Base-by-base conservation (phyloP, 2,888 invertebrate species). In the Tiliacea citrago region DNA sequence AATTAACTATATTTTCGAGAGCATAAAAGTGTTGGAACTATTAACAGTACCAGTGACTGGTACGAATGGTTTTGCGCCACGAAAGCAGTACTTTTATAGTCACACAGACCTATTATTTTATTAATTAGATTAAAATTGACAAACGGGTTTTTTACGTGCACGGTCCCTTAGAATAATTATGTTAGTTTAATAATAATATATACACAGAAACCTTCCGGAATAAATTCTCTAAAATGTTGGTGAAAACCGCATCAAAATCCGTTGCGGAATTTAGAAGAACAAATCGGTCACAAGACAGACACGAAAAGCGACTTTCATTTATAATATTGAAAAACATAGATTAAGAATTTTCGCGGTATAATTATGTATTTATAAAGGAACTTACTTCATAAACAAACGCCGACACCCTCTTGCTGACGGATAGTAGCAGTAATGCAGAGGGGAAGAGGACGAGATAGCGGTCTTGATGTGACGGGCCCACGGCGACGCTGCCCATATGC, bases 361-460 rank as follows among this genome's bases (percentile, higher is more conserved):
- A n/a, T n/a, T n/a, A 29, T 29, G 29, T 29, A 10, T 24, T 75
- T 3, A 42, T 3, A 39, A 66, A 45, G 0, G 0, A 42, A 84
- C 84, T 92, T 94, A 99, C 99, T 97, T 99, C 99, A 94, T 99
- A 99, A 85, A 99, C 98, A 95, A 99, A 99, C 72, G 99, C 99
- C 91, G 99, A 99, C 94, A 99, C 98, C 87, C 99, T 97, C 85
- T 98, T 98, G 94, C 99, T 99, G 80, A 99, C 98, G 77, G 99
- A 98, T 79, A 99, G 96, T 88, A 99, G 97, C 61, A 99, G 97
- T 77, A 99, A 96, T 0, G 98, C 98, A 72, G 98, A 97, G 1
- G 99, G 98, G 94, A 99, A 99, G 7, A 99, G 97, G 4, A 99
- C 98, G 77, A 99, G 97, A 93, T 99, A 99, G 90, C 99, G 97